Conservation (phyloP, 2,888 invertebrate genomes). For the Eristalis pertinax region DNA sequence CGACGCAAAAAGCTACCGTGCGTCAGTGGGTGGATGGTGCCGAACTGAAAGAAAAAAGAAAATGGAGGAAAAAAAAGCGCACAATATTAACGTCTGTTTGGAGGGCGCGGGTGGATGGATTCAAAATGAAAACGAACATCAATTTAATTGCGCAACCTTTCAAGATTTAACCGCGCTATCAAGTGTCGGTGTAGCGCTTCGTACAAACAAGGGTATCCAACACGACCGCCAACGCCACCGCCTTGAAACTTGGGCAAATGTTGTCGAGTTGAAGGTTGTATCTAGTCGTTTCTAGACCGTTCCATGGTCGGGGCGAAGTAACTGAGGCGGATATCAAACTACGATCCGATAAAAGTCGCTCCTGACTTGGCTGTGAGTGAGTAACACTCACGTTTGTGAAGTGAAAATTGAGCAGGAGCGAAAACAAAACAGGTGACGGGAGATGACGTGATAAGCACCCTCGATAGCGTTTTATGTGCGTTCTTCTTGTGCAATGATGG, state of each 20-base stretch:
- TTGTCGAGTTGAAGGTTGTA: too few relatives aligned
- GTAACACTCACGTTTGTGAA: background rate
- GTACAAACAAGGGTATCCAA: background rate
- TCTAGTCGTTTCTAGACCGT: background rate
- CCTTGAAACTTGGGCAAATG: too few relatives aligned
- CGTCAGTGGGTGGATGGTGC: background rate
- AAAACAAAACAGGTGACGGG: conserved; percentile 13
- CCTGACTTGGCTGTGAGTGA: too few relatives aligned
- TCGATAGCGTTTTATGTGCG: background rate
- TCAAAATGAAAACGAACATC: conserved; percentile 61
- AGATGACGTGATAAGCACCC: conserved; percentile 19
- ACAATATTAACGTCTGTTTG: conserved; percentile 16
- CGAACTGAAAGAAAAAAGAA: background rate
- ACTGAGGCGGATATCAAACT: too few relatives aligned
- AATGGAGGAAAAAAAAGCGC: background rate
- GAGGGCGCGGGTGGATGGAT: background rate
- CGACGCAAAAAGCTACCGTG: background rate
- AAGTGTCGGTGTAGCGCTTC: conserved; percentile 1
- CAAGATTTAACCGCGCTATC: conserved; percentile 39
- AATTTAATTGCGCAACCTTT: conserved; percentile 63
- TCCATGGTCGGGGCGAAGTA: too few relatives aligned
- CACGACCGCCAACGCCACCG: background rate
- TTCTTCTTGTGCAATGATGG: background rate
- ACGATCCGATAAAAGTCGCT: too few relatives aligned
- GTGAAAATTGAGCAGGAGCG: background rate